Evolutionary conservation across 2,113 vertebrate species (phyloP), one percentile per base, ranked within the genome.

Genomic region (Dryoscopus gambensis): DNA sequence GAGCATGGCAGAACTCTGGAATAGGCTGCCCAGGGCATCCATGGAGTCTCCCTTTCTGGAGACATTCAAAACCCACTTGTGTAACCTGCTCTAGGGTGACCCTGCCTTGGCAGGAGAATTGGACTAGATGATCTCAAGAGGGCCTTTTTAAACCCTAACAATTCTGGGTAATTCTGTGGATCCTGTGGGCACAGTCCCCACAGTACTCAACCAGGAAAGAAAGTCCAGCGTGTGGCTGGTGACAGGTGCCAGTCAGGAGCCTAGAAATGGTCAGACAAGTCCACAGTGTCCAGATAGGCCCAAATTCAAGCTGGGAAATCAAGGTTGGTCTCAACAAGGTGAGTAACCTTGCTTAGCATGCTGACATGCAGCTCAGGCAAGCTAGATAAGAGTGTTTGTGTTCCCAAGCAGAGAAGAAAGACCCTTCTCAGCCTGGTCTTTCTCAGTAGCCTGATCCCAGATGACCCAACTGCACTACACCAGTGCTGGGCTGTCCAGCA

Each of bases 1-100:
- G 42, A 56, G 15, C 0, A 0, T 64, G 14, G 17, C 35, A 80
- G 42, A 42, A 18, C 10, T 27, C 35, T 42, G 42, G 18, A 64
- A 47, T 17, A 71, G 21, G 21, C 25, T 71, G 9, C 4, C 15
- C 4, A 15, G 0, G 0, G 5, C 5, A 1, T 10, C 56, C 4
- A 10, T 23, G 50, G 35, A 33, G 3, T 15, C 2, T 49, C 21
- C 4, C 7, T 57, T 25, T 31, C 50, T 31, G 25, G 11, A 73
- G 31, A 49, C 35, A 64, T 56, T 56, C 11, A 31, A 80, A 88
- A 64, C 22, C 10, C 10, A 37, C 11, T 5, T 27, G 5, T 50
- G 15, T n/a, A 56, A 42, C 9, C 25, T 35, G 14, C 14, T 56
- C 21, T 55, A 47, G 10, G 4, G 10, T 28, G 7, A 62, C 13